Base-by-base conservation (phyloP, 2,888 invertebrate species). In the Cheilosia impressa region DNA sequence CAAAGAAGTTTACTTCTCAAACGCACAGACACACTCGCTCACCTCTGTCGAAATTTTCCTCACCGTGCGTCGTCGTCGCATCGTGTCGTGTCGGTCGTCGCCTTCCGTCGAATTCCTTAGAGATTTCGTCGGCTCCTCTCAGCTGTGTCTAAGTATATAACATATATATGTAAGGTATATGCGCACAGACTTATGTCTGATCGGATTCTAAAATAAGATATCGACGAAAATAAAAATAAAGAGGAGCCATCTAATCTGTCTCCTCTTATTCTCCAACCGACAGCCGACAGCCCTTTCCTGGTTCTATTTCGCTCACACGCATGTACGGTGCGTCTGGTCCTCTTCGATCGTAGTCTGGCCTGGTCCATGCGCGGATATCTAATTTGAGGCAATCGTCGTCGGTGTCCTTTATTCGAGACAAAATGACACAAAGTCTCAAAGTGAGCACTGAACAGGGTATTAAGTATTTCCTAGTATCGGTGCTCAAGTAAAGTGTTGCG, bases 131-230 rank as follows among this genome's bases (percentile, higher is more conserved):
- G 69, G 24, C 50, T 47, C 19, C 9, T 66, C 72, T 66, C 41
- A 77, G 45, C 65, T 58, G 38, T 53, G 38, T 66, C 2, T 38
- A 22, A 19, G 19, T 22, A 22, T 22, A 22, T 22, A n/a, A n/a
- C n/a, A n/a, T 22, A 10, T 34, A 38, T 34, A 34, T 34, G 10
- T 27, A 7, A 31, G 2, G 0, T 9, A 31, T 31, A 38, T 38
- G 41, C 55, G 45, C 55, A 34, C 63, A 75, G 80, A 81, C 80
- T 76, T 81, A 63, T 77, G 76, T 85, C 85, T 85, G 85, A 85
- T 85, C 81, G 52, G 81, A 85, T 85, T 85, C 85, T 85, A 81
- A 76, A 85, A 85, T 72, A 81, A 85, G 81, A 85, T 77, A 77
- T 72, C 45, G 85, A 85, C 85, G 47, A 81, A 85, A 85, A 80